Conservation (phyloP, 2,797 vertebrate genomes). For the Cyprinodon diabolis region DNA sequence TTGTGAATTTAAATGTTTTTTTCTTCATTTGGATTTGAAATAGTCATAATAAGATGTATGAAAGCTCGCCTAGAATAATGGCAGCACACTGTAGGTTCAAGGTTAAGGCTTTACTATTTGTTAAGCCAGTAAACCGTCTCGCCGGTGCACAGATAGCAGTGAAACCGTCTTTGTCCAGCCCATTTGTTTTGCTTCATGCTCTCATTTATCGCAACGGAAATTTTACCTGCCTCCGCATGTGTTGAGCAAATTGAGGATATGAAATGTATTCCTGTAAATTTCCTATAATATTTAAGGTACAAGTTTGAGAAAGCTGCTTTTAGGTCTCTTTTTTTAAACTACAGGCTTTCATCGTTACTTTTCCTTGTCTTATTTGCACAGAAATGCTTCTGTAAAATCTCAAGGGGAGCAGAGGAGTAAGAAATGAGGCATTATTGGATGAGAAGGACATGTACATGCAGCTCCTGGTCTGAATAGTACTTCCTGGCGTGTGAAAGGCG, state of each 20-base stretch:
- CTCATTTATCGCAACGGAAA: constrained; percentile 25
- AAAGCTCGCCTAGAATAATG: constrained; percentile 16
- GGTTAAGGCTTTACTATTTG: constrained; percentile 41
- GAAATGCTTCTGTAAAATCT: not conserved
- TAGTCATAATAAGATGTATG: constrained; percentile 29
- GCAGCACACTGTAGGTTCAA: constrained; percentile 17
- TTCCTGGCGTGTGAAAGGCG: constrained; percentile 80
- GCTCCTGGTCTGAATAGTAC: constrained; percentile 78
- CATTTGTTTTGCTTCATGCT: constrained; percentile 40
- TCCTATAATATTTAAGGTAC: constrained; percentile 5
- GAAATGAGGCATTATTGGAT: constrained; percentile 59
- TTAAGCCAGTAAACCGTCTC: constrained; percentile 40
- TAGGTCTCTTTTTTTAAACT: not conserved
- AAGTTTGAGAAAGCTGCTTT: not conserved
- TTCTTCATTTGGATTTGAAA: constrained; percentile 15
- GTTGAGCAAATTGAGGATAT: constrained; percentile 9
- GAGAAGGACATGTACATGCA: constrained; percentile 76
- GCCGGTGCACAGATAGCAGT: constrained; percentile 12
- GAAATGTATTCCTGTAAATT: not conserved
- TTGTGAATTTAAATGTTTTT: not conserved
- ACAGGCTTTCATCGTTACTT: not conserved
- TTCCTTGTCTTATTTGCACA: constrained; percentile 4
- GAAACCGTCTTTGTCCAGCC: constrained; percentile 30
- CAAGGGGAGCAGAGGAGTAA: constrained; percentile 45
- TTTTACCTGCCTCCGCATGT: constrained; percentile 27